These are phyloP conservation scores for Drymonia ruficornis DNA, from an alignment of 2,888 invertebrate genomes.

Conservation along the genomic window DNA sequence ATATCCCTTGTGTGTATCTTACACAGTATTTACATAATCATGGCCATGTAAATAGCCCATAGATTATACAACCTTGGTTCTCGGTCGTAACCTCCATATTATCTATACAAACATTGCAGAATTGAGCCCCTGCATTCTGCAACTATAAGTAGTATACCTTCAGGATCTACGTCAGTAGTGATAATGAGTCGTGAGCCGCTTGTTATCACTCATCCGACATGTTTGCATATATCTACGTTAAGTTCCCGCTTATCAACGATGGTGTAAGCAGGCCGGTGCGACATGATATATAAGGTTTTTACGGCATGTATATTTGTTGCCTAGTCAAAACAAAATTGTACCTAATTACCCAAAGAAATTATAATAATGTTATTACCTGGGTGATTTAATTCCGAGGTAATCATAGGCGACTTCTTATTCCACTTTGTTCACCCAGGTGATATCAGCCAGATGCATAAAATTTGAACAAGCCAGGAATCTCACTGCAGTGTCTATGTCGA, in stretches of 20 bases:
- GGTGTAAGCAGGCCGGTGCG: neutral
- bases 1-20: too few species aligned
- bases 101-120: slow-evolving; percentile 8
- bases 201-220: slow-evolving; percentile 36
- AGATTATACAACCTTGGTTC: slow-evolving; percentile 1
- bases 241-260: neutral
- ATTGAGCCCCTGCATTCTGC: slow-evolving; percentile 5
- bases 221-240: neutral
- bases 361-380: too few species aligned
- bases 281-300: neutral
- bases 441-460: too few species aligned
- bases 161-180: slow-evolving; percentile 19
- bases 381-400: too few species aligned
- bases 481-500: too few species aligned
- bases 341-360: too few species aligned
- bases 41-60: neutral
- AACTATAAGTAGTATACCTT: slow-evolving; percentile 1
- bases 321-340: too few species aligned
- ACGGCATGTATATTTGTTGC: neutral
- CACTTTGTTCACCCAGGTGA: too few species aligned
- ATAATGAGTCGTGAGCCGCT: slow-evolving; percentile 46
- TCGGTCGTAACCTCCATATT: neutral
- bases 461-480: too few species aligned
- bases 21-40: slow-evolving; percentile 2
- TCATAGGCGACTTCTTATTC: too few species aligned